phyloP scores from a whole-genome alignment of 2,113 vertebrate genomes.

The Syngnathus scovelli region DNA sequence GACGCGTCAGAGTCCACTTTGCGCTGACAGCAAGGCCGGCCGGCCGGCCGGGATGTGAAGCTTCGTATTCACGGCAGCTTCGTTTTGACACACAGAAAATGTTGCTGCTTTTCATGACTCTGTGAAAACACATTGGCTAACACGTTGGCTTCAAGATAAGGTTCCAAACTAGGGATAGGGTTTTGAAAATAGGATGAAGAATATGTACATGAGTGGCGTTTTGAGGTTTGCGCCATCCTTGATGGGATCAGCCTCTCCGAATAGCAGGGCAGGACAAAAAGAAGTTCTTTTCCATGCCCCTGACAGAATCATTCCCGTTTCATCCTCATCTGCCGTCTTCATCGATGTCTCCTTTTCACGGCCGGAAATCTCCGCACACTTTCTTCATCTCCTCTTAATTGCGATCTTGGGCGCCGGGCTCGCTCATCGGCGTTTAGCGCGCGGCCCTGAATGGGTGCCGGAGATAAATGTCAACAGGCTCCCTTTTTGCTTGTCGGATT shows the following conservation, averaged over 20 bases:
- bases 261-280: background rate
- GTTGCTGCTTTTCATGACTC: background rate
- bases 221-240: background rate
- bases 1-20: slow-evolving; percentile 47
- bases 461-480: slow-evolving; percentile 31
- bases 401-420: slow-evolving; percentile 5
- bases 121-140: no score
- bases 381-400: slow-evolving; percentile 10
- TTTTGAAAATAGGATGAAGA: no score
- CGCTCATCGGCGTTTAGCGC: slow-evolving; percentile 35
- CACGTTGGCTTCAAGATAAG: no score
- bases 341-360: background rate
- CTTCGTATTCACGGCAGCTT: slow-evolving; percentile 38
- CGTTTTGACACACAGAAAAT: background rate
- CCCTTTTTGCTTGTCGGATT: slow-evolving; percentile 16
- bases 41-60: slow-evolving; percentile 28
- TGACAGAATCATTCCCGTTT: slow-evolving; percentile 2
- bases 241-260: background rate
- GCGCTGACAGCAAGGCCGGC: slow-evolving; percentile 49
- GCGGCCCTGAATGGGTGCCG: slow-evolving; percentile 17
- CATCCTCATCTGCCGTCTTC: slow-evolving; percentile 1
- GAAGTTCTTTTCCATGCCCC: background rate
- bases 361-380: background rate
- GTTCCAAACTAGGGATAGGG: no score
- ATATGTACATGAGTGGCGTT: no score